Conservation (phyloP, 2,113 vertebrate genomes). For the Rhabdomys dilectus region DNA sequence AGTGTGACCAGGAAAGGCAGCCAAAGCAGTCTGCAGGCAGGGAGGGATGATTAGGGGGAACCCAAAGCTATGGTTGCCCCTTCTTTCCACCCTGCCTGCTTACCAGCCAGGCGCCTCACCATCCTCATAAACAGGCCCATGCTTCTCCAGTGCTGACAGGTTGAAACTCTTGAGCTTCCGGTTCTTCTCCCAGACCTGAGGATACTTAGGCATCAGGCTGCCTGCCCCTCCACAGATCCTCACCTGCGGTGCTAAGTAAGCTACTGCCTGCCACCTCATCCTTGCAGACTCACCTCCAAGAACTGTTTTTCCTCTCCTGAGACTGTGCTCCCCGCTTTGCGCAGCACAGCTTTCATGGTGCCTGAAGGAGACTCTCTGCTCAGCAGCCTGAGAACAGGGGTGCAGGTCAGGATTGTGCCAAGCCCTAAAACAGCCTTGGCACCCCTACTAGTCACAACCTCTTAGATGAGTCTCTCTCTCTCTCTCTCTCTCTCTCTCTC, state of each 20-base stretch:
- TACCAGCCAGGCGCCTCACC: conserved; percentile 87
- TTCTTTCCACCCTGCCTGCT: conserved; percentile 41
- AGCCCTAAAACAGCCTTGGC: background rate
- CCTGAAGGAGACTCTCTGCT: conserved; percentile 95
- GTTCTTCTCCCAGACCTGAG: conserved; percentile 96
- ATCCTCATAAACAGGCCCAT: conserved; percentile 94
- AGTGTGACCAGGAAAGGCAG: conserved; percentile 97
- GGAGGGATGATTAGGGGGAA: conserved; percentile 42
- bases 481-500: background rate
- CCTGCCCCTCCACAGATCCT: background rate
- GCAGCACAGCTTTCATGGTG: conserved; percentile 94
- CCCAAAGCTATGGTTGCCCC: background rate
- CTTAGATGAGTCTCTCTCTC: background rate
- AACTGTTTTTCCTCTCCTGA: conserved; percentile 96
- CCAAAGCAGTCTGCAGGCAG: conserved; percentile 93
- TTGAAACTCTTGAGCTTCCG: conserved; percentile 95
- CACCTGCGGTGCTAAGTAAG: background rate
- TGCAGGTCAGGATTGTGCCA: background rate
- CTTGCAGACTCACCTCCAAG: conserved; percentile 90
- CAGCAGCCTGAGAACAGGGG: conserved; percentile 87
- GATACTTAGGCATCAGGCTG: conserved; percentile 9
- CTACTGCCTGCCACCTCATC: background rate
- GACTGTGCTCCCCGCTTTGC: conserved; percentile 86
- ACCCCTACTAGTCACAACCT: background rate
- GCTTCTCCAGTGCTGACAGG: conserved; percentile 93